phyloP scores from a whole-genome alignment of 2,113 vertebrate genomes.

The Shinisaurus crocodilurus region DNA sequence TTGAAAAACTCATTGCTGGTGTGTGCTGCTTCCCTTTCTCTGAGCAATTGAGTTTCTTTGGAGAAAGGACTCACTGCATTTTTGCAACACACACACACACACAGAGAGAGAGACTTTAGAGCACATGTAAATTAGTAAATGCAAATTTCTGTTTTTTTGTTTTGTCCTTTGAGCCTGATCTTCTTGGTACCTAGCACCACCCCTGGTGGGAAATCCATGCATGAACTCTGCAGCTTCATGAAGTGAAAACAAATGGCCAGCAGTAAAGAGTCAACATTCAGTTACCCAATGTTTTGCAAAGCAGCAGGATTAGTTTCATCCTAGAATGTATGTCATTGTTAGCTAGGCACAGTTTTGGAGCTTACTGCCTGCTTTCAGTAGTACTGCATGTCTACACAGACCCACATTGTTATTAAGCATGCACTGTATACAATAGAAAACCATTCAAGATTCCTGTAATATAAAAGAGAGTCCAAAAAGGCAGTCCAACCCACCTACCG shows the following conservation, averaged over 20 bases:
- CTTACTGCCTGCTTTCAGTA: neutral
- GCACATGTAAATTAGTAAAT: too few relatives aligned
- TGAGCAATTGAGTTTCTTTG: too few relatives aligned
- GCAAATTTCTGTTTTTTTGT: too few relatives aligned
- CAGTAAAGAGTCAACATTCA: neutral
- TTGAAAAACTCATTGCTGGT: too few relatives aligned
- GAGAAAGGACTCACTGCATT: too few relatives aligned
- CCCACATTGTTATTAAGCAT: neutral
- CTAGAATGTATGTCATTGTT: neutral
- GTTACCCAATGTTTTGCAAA: conserved; percentile 4
- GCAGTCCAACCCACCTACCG: neutral
- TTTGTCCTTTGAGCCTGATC: too few relatives aligned
- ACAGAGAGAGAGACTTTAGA: too few relatives aligned
- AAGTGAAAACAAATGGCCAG: conserved; percentile 11
- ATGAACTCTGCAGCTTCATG: neutral
- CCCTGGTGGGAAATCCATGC: neutral
- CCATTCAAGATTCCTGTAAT: neutral
- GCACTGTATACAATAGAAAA: neutral
- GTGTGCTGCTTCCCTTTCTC: too few relatives aligned
- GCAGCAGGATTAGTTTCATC: neutral
- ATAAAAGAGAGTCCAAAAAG: neutral
- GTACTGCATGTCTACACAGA: neutral
- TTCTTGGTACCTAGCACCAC: too few relatives aligned
- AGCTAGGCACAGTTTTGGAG: neutral
- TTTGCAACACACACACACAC: too few relatives aligned